Percentiles rank a stretch among this genome's conserved stretches.
phyloP scores from a whole-genome alignment of 1,140 invertebrate species.

The Temnothorax longispinosus region DNA sequence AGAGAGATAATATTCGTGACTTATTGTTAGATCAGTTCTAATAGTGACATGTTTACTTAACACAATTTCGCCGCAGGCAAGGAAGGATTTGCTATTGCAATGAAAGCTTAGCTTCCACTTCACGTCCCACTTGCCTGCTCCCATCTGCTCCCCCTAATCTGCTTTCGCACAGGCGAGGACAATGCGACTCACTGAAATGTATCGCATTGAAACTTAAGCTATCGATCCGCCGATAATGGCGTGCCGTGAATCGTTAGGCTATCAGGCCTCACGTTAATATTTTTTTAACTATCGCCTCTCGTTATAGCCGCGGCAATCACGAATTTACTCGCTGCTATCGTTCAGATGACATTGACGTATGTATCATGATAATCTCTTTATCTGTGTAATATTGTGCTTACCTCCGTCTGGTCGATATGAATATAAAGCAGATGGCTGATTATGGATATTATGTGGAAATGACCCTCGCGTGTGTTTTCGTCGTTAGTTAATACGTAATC shows the following conservation, averaged over 20 bases:
- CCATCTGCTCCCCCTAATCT: slow-evolving; percentile 39
- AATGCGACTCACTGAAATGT: slow-evolving; percentile 46
- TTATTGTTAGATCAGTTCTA: slow-evolving; percentile 17
- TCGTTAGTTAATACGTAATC: slow-evolving; percentile 52
- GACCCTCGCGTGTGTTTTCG: slow-evolving; percentile 40
- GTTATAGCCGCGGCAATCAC: not conserved
- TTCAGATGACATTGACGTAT: slow-evolving; percentile 32
- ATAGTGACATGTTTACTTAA: slow-evolving; percentile 56
- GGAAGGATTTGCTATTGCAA: slow-evolving; percentile 33
- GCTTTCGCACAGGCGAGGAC: slow-evolving; percentile 39
- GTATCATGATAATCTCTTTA: slow-evolving; percentile 21
- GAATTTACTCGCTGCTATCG: not conserved
- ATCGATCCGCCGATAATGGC: slow-evolving; percentile 47
- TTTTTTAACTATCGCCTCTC: slow-evolving; percentile 27
- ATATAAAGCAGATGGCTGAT: slow-evolving; percentile 17
- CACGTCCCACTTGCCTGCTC: slow-evolving; percentile 4
- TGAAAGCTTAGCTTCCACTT: slow-evolving; percentile 48
- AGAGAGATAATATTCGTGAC: slow-evolving; percentile 24
- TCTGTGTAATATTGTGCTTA: slow-evolving; percentile 16
- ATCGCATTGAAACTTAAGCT: slow-evolving; percentile 56
- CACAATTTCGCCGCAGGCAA: slow-evolving; percentile 40
- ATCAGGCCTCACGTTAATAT: slow-evolving; percentile 5
- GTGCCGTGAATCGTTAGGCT: slow-evolving; percentile 2
- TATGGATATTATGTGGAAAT: slow-evolving; percentile 18
- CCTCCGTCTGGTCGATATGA: not conserved